Percentiles rank a stretch among this genome's conserved stretches.
Evolutionary conservation across 2,888 invertebrate species (phyloP).

Genomic region (Caenorhabditis sp.): DNA sequence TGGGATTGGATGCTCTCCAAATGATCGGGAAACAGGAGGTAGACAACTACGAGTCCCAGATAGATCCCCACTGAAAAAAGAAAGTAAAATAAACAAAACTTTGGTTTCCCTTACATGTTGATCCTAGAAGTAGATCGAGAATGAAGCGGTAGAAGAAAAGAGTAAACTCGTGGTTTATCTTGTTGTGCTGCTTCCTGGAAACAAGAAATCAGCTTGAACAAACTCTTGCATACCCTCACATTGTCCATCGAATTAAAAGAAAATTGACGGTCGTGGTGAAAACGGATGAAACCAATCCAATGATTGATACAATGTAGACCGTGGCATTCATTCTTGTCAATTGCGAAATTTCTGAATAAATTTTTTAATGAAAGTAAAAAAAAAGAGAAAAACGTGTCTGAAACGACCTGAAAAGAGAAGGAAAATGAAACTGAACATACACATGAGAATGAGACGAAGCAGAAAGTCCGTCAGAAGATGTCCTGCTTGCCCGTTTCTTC

Average conservation of each 20-base stretch:
- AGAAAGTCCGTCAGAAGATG: too few species aligned
- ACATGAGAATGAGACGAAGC: too few species aligned
- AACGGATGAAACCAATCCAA: neutral
- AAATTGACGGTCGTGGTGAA: conserved; percentile 1
- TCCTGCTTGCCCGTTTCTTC: too few species aligned
- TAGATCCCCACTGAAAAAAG: conserved; percentile 8
- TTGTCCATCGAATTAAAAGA: neutral
- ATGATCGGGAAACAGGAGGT: neutral
- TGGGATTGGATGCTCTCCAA: neutral
- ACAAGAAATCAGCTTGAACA: neutral
- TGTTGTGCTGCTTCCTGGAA: neutral
- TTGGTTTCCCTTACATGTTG: neutral
- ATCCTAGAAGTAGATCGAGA: neutral
- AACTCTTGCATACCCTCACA: neutral
- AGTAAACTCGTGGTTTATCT: neutral
- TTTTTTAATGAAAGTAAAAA: too few species aligned
- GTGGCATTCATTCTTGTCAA: conserved; percentile 13
- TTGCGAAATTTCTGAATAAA: too few species aligned
- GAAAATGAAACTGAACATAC: too few species aligned
- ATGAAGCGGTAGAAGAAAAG: conserved; percentile 15
- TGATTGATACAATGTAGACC: conserved; percentile 1
- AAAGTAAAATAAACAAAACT: neutral
- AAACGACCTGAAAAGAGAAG: too few species aligned
- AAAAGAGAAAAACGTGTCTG: too few species aligned
- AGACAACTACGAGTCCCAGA: neutral